A percentile compares a stretch with the other conserved stretches of the same genome.
These are phyloP conservation scores for Akabosia matsudoensis DNA, from an alignment of 1,140 invertebrate species.

Conservation along the genomic window DNA sequence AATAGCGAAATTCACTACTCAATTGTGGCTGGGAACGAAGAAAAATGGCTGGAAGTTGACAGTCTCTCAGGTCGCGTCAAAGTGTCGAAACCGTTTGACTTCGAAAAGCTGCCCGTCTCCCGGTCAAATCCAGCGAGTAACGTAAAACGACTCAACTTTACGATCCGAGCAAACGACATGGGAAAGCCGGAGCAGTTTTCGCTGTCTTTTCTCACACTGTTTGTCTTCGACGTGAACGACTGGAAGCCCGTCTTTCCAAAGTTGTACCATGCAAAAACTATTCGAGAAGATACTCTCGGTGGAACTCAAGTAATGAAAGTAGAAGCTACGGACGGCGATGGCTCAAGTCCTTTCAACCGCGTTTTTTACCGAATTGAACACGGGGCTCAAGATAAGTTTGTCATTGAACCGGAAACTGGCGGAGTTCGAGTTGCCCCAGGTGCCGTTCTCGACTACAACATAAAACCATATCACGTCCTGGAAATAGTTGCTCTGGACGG, in stretches of 20 bases:
- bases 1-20: conserved; percentile 81
- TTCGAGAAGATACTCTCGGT: conserved; percentile 75
- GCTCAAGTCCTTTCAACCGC: conserved; percentile 78
- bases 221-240: conserved; percentile 13
- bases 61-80: conserved; percentile 66
- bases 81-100: conserved; percentile 69
- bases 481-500: conserved; percentile 74
- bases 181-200: conserved; percentile 54
- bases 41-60: conserved; percentile 78
- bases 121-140: conserved; percentile 54
- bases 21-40: conserved; percentile 68
- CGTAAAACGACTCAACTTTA: conserved; percentile 69
- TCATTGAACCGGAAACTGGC: conserved; percentile 77
- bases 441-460: conserved; percentile 72
- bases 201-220: conserved; percentile 11
- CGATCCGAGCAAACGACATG: conserved; percentile 72
- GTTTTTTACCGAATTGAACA: conserved; percentile 81
- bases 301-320: conserved; percentile 78
- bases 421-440: conserved; percentile 79
- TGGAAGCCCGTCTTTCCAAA: neutral
- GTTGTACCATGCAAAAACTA: conserved; percentile 51
- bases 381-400: conserved; percentile 87
- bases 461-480: conserved; percentile 56
- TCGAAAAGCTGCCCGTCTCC: conserved; percentile 62
- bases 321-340: conserved; percentile 76